Base-by-base conservation (phyloP, 2,797 vertebrate species). In the Sebastes minor region DNA sequence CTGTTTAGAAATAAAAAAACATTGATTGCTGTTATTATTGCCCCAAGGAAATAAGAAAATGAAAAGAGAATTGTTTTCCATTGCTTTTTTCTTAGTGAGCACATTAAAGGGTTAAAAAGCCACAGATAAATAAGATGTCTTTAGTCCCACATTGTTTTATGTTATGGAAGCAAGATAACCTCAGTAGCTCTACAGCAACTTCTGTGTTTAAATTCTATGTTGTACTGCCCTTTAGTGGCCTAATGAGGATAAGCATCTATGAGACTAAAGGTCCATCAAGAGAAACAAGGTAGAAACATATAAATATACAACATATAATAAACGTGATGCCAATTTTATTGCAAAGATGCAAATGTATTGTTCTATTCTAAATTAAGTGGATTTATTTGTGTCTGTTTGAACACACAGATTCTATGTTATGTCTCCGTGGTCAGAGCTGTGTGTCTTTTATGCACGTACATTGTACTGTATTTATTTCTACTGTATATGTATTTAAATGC, bases 201-300 rank as follows among this genome's bases (percentile, higher is more conserved):
- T 32, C 3, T 61, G 4, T 52, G 30, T 60, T 46, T 46, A 78
- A 22, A 13, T 11, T 57, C 69, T 80, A 80, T 86, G 71, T 71
- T 88, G 18, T 80, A 81, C 83, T 82, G 79, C 90, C 91, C 71
- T 86, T 92, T 92, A 87, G 82, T 87, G 92, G 33, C 8, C 1
- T 9, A 8, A 63, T 20, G 9, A 56, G 22, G 68, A 82, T 5
- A n/a, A 27, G 23, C 83, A 84, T 55, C 56, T 78, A n/a, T 60
- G 2, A 60, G 6, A 62, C 7, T 56, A 1, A 59, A 32, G 11
- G 5, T 30, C 1, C 1, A 11, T 6, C 20, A 8, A 13, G 3
- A 73, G 13, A 78, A 68, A 72, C 8, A 22, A 68, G 2, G 3
- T 18, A 25, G 2, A 42, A 38, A 22, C 2, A 18, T 20, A 4